Percentiles rank a stretch among this genome's conserved stretches.
Evolutionary conservation across 2,888 invertebrate species (phyloP).

Genomic region (Melieria omissa): DNA sequence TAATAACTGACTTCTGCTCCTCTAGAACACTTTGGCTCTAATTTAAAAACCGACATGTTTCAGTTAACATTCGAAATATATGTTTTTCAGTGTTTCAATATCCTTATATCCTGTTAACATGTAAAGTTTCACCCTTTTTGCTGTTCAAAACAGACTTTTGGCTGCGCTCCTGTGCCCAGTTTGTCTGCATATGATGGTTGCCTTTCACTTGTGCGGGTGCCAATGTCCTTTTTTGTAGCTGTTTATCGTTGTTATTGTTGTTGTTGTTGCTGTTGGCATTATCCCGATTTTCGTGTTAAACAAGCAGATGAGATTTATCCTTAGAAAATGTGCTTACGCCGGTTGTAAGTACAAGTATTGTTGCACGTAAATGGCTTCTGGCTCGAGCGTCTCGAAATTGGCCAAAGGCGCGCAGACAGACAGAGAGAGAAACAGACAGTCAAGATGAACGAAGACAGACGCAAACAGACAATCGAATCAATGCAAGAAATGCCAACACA

Average conservation of each 20-base stretch:
- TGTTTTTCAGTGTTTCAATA: too few species aligned
- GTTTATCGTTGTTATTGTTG: neutral
- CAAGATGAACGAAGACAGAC: too few species aligned
- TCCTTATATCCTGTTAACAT: too few species aligned
- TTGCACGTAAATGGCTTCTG: conserved; percentile 14
- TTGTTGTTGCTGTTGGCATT: neutral
- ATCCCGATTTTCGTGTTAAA: conserved; percentile 20
- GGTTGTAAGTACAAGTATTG: neutral
- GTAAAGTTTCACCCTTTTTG: too few species aligned
- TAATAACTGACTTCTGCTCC: too few species aligned
- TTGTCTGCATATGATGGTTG: neutral
- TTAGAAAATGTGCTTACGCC: neutral
- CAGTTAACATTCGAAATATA: too few species aligned
- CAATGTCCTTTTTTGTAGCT: conserved; percentile 14
- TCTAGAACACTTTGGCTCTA: too few species aligned
- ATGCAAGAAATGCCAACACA: too few species aligned
- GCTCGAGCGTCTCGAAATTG: conserved; percentile 10
- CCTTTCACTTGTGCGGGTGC: neutral
- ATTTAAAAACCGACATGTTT: too few species aligned
- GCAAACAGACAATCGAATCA: too few species aligned
- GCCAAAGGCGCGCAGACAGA: neutral
- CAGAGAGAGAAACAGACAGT: too few species aligned
- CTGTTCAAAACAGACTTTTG: neutral
- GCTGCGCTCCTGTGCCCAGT: neutral
- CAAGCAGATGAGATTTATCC: conserved; percentile 23